Evolutionary conservation across 2,113 vertebrate species (phyloP), one percentile per base, ranked within the genome.

Genomic region (Scortum barcoo): DNA sequence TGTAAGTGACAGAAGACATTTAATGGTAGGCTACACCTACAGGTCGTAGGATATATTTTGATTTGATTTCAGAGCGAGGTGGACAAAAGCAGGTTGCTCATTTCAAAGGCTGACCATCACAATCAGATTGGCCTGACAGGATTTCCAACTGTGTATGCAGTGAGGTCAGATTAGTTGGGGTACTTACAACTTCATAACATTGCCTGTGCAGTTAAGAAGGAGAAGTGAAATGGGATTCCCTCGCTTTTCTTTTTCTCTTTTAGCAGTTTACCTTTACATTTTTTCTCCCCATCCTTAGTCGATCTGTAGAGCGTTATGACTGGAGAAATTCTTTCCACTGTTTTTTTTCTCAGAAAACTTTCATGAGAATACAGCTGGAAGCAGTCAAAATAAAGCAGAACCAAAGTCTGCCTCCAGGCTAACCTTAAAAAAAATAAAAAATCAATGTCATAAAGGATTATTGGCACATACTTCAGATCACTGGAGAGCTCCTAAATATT

Each of bases 1-100:
- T 24, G 95, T 95, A 87, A 87, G 87, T 84, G 14, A 0, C 14
- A 24, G 20, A 16, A 36, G n/a, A 40, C 1, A 10, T 24, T 38
- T 50, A 50, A 17, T 3, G 19, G 2, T 50, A 1, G 44, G 14
- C 44, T 28, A 19, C 63, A 46, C 12, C 38, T 44, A 13, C 61
- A 40, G 38, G n/a, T 46, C 10, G 17, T 40, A 66, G 22, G n/a
- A 46, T 16, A 28, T n/a, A n/a, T n/a, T n/a, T n/a, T n/a, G n/a
- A n/a, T n/a, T n/a, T n/a, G n/a, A n/a, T n/a, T n/a, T n/a, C n/a
- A n/a, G n/a, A n/a, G n/a, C n/a, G n/a, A n/a, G n/a, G n/a, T n/a
- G 28, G 24, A 8, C 24, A 14, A 26, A 26, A 56, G 54, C 5
- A 26, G 54, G 11, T 26, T 16, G 26, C 12, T 56, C 12, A 26